These are phyloP conservation scores for Tolmerus cingulatus DNA, from an alignment of 2,888 invertebrate genomes.

Conservation along the genomic window DNA sequence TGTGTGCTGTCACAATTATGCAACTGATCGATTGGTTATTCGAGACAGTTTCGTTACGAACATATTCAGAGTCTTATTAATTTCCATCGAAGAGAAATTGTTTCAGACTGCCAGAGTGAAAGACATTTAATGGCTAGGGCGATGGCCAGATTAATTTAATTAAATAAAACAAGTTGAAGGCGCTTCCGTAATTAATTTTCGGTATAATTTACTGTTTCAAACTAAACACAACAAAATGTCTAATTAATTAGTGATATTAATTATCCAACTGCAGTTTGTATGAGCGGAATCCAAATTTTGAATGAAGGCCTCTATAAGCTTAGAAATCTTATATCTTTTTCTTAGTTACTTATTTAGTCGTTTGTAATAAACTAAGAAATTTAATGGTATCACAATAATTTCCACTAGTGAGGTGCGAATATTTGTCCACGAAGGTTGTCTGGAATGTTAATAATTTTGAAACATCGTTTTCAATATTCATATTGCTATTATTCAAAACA, in stretches of 20 bases:
- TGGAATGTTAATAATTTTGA: background rate
- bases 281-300: too few relatives aligned
- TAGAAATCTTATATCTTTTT: too few relatives aligned
- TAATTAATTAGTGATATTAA: too few relatives aligned
- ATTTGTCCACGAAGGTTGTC: background rate
- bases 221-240: background rate
- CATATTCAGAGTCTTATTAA: background rate
- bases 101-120: background rate
- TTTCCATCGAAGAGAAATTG: background rate
- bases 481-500: background rate
- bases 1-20: background rate
- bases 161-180: background rate
- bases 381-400: too few relatives aligned
- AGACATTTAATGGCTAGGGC: background rate
- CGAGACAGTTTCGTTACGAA: background rate
- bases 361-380: too few relatives aligned
- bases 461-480: background rate
- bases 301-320: too few relatives aligned
- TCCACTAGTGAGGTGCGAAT: too few relatives aligned
- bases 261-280: too few relatives aligned
- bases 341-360: too few relatives aligned
- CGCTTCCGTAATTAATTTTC: background rate
- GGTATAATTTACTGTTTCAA: background rate
- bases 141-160: background rate
- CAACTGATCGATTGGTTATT: background rate